Evolutionary conservation across 2,888 invertebrate genomes (phyloP).

Genomic region (Junonia oenone): DNA sequence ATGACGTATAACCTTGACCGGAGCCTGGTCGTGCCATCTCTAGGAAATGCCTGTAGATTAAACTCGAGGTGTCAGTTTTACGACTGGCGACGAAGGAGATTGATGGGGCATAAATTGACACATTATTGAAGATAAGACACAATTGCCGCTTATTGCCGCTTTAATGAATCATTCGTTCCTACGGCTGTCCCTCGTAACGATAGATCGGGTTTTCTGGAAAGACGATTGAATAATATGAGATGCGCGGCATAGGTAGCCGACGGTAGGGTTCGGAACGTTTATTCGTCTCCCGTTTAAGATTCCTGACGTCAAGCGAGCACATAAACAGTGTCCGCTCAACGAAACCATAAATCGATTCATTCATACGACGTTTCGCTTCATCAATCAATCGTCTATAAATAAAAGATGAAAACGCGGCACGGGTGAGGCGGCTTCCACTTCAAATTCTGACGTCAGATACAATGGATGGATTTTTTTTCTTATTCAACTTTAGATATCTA

Average conservation of each 20-base stretch:
- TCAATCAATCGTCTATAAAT: conserved; percentile 71
- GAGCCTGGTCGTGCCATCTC: not conserved
- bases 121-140: conserved; percentile 12
- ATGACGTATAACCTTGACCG: conserved; percentile 4
- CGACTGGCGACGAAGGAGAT: conserved; percentile 13
- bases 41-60: conserved; percentile 7
- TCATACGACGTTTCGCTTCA: conserved; percentile 66
- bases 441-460: conserved; percentile 58
- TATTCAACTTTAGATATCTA: conserved; percentile 31
- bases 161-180: conserved; percentile 9
- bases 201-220: not conserved
- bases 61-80: conserved; percentile 12
- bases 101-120: conserved; percentile 11
- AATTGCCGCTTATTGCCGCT: conserved; percentile 11
- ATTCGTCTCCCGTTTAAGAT: conserved; percentile 50
- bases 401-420: conserved; percentile 58
- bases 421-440: conserved; percentile 53
- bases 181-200: not conserved
- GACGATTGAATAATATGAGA: not conserved
- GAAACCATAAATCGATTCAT: conserved; percentile 71
- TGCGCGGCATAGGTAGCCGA: not conserved
- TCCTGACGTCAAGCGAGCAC: conserved; percentile 62
- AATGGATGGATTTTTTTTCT: conserved; percentile 38
- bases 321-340: conserved; percentile 58
- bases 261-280: conserved; percentile 11